These are phyloP conservation scores for Nemotelus nigrinus DNA, from an alignment of 2,888 invertebrate genomes.

Conservation along the genomic window DNA sequence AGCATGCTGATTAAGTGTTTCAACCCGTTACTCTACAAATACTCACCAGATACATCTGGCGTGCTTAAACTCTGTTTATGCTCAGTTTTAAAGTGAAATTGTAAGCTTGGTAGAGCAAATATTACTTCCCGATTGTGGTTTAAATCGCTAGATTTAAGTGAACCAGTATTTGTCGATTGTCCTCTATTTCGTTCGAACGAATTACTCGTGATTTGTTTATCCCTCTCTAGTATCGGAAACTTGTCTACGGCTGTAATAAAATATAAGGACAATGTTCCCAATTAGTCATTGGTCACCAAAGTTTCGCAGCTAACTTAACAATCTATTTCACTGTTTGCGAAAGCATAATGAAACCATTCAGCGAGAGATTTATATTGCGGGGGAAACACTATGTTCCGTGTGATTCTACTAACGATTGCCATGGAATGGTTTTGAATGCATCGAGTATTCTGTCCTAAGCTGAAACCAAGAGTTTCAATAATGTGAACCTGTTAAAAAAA, in stretches of 20 bases:
- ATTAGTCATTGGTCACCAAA: not conserved
- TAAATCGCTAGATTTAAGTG: constrained; percentile 76
- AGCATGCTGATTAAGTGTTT: not conserved
- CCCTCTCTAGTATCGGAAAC: constrained; percentile 88
- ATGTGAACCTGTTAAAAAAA: constrained; percentile 72
- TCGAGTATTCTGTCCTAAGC: constrained; percentile 79
- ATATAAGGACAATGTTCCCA: constrained; percentile 51
- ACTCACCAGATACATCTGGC: constrained; percentile 73
- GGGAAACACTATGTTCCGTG: constrained; percentile 90
- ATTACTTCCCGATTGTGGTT: constrained; percentile 94
- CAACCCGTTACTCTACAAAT: not conserved
- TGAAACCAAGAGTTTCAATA: constrained; percentile 90
- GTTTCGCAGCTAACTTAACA: constrained; percentile 68
- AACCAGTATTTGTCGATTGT: constrained; percentile 62
- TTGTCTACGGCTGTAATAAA: constrained; percentile 79
- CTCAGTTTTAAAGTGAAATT: constrained; percentile 91
- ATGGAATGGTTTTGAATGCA: constrained; percentile 83
- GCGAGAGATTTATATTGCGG: constrained; percentile 93
- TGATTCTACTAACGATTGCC: constrained; percentile 94
- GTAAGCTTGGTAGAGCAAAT: constrained; percentile 92
- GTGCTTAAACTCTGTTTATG: constrained; percentile 82
- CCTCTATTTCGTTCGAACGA: constrained; percentile 69
- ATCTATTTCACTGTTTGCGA: constrained; percentile 93
- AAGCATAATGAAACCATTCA: constrained; percentile 98
- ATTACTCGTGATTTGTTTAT: constrained; percentile 71